These are phyloP conservation scores for Anhinga anhinga DNA, from an alignment of 2,113 vertebrate genomes.

Conservation along the genomic window DNA sequence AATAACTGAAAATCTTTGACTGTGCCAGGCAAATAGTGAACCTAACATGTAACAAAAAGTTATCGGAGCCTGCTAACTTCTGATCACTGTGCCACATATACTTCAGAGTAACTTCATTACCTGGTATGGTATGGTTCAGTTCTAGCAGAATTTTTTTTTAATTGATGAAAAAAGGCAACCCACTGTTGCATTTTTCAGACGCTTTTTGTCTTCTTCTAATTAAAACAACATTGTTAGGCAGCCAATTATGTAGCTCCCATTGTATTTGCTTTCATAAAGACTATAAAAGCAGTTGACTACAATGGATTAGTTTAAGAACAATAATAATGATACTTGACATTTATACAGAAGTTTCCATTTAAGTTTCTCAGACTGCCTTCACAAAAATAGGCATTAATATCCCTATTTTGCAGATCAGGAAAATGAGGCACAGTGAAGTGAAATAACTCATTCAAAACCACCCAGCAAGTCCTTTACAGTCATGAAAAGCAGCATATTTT, in stretches of 20 bases:
- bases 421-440: slow-evolving; percentile 15
- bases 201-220: slow-evolving; percentile 33
- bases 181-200: slow-evolving; percentile 28
- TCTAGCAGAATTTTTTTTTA: not conserved
- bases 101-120: not conserved
- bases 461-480: slow-evolving; percentile 16
- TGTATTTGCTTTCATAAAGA: slow-evolving; percentile 58
- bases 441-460: slow-evolving; percentile 50
- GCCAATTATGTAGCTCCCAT: slow-evolving; percentile 38
- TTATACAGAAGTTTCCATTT: slow-evolving; percentile 63
- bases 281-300: slow-evolving; percentile 51
- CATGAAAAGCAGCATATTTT: slow-evolving; percentile 7
- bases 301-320: slow-evolving; percentile 55
- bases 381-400: slow-evolving; percentile 46
- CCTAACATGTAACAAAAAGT: not conserved
- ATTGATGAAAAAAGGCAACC: not conserved
- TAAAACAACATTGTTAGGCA: slow-evolving; percentile 25
- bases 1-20: not conserved
- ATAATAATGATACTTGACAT: slow-evolving; percentile 60
- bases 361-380: slow-evolving; percentile 38
- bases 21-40: not conserved
- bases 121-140: not conserved
- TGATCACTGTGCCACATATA: not conserved
- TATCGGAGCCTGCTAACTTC: not conserved
- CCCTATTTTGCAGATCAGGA: slow-evolving; percentile 28